Evolutionary conservation across 2,888 invertebrate species (phyloP).

Genomic region (Eupsilia transversa): DNA sequence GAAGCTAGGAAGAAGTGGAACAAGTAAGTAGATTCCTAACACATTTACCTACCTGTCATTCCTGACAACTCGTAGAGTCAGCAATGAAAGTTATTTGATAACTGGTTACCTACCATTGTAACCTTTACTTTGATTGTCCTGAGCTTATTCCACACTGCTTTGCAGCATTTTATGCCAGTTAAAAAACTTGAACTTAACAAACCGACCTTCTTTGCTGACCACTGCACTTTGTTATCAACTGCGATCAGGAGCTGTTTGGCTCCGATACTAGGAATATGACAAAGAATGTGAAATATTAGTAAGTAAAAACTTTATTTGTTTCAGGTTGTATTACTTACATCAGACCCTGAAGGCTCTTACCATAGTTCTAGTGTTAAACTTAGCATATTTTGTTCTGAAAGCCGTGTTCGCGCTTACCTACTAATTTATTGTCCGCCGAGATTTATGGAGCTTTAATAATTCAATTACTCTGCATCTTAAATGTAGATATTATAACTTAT

Average conservation of each 20-base stretch:
- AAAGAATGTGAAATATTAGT: not conserved
- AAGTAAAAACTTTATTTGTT: conserved; percentile 66
- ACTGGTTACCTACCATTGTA: not conserved
- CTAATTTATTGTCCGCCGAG: conserved; percentile 41
- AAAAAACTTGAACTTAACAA: not conserved
- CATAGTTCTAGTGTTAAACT: conserved; percentile 69
- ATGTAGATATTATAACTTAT: not conserved
- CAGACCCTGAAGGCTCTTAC: conserved; percentile 82
- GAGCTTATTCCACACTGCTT: not conserved
- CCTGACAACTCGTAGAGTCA: not conserved
- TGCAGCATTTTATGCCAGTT: not conserved
- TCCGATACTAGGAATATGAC: not conserved
- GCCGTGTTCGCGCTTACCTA: conserved; percentile 58
- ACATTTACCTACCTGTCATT: not conserved
- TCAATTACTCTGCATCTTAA: not conserved
- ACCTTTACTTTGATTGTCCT: no score
- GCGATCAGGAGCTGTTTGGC: not conserved
- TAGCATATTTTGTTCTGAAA: conserved; percentile 74
- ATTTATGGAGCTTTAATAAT: conserved; percentile 9
- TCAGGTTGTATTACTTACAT: conserved; percentile 87
- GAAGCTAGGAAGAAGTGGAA: conserved; percentile 92
- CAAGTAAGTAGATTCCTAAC: conserved; percentile 77
- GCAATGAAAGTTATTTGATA: not conserved
- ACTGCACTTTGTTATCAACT: not conserved
- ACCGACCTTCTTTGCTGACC: not conserved